phyloP scores from a whole-genome alignment of 1,140 invertebrate genomes.

The Diuraphis noxia region DNA sequence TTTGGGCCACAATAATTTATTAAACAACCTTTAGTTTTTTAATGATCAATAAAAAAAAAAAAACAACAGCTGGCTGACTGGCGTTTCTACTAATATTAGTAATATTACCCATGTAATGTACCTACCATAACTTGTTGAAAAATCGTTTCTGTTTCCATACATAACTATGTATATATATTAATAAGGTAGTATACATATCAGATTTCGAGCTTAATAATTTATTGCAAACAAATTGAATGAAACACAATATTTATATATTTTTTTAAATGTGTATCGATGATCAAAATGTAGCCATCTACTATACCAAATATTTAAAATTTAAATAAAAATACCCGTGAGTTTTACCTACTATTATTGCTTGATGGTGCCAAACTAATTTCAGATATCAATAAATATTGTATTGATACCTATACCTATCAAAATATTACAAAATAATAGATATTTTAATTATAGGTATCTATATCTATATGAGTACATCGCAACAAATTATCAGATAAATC shows the following conservation, averaged over 20 bases:
- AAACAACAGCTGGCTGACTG: neutral
- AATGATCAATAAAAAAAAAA: neutral
- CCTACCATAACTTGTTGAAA: neutral
- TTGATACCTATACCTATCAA: too few species aligned
- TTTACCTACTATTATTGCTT: neutral
- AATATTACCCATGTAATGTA: too few species aligned
- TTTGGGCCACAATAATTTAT: neutral
- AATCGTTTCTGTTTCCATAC: neutral
- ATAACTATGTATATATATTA: too few species aligned
- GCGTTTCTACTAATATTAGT: neutral
- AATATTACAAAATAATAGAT: too few species aligned
- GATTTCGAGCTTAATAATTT: neutral
- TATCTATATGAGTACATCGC: too few species aligned
- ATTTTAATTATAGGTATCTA: too few species aligned
- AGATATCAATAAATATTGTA: neutral
- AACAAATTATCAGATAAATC: too few species aligned
- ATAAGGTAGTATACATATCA: neutral
- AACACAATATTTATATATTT: neutral
- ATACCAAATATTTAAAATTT: neutral
- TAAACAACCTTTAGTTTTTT: neutral
- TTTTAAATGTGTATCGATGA: neutral
- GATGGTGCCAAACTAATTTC: too few species aligned
- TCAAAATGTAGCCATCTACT: too few species aligned
- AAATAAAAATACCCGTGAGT: neutral
- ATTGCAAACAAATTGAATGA: neutral